phyloP scores from a whole-genome alignment of 2,113 vertebrate species.

The Acrocephalus kingi region DNA sequence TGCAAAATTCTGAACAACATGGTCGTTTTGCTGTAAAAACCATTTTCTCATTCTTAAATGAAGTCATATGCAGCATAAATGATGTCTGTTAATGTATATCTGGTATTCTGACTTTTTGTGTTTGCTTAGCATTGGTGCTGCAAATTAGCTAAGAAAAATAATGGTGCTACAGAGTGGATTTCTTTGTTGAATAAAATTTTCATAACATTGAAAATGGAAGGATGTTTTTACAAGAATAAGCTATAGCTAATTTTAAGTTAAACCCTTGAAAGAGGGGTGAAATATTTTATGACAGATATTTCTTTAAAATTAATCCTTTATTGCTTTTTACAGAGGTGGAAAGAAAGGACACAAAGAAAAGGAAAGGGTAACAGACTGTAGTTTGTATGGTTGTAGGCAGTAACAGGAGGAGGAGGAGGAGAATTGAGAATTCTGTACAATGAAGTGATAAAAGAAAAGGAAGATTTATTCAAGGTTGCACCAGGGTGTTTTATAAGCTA shows the following conservation, averaged over 20 bases:
- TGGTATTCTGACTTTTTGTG: neutral
- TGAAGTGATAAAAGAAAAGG: neutral
- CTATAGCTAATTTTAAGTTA: neutral
- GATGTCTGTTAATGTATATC: neutral
- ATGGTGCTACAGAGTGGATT: neutral
- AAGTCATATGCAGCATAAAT: neutral
- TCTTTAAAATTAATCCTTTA: neutral
- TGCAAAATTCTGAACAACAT: neutral
- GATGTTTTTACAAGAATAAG: neutral
- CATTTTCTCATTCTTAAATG: neutral
- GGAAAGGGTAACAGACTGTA: neutral
- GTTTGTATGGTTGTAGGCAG: neutral
- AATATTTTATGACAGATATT: neutral
- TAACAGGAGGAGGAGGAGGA: neutral
- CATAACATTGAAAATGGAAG: neutral
- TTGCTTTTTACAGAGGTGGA: neutral
- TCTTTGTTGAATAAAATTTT: neutral
- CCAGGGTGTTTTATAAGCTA: slow-evolving; percentile 1
- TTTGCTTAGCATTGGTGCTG: neutral
- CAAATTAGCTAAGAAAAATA: neutral
- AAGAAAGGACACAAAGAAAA: neutral
- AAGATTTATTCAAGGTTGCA: slow-evolving; percentile 27
- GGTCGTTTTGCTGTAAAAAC: neutral
- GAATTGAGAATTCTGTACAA: neutral
- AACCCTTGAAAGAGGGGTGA: neutral